Base-by-base conservation (phyloP, 2,888 invertebrate species). In the Pegoplata infirma region DNA sequence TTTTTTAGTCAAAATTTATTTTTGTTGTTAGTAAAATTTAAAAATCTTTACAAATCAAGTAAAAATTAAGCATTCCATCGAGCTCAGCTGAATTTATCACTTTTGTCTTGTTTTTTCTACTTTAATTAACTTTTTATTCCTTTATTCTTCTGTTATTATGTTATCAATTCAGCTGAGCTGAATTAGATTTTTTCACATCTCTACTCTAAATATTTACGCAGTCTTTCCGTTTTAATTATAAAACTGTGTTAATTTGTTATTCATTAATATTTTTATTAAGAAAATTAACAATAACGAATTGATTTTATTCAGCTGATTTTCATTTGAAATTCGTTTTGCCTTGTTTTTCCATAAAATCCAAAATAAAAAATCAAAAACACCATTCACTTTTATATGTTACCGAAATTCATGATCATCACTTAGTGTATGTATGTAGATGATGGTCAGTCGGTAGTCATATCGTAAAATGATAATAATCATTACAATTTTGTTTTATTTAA, bases 401-500 rank as follows among this genome's bases (percentile, higher is more conserved):
- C 32, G 7, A 40, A 59, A 25, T 49, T 12, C 51, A 53, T n/a
- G 8, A 46, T 23, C 61, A 59, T 68, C 55, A n/a, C 25, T 61
- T 61, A 40, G 14, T n/a, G 36, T 12, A 12, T 12, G 5, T n/a
- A n/a, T n/a, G n/a, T n/a, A n/a, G n/a, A n/a, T n/a, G n/a, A 5
- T 40, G 14, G 1, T n/a, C n/a, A n/a, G 12, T 75, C 16, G 36
- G 10, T 55, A 21, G 14, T 12, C 17, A 55, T 67, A 67, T 64
- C 64, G 46, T 68, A 68, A 69, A 64, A 74, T 69, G 59, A 74
- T 78, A 46, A 47, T 49, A 55, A 61, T 72, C 55, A 59, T 69
- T 59, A n/a, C 58, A 17, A 4, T 44, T 17, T 32, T 58, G 61
- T 55, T 10, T n/a, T 19, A n/a, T 17, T 28, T 16, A 8, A 12